Base-by-base conservation (phyloP, 2,113 vertebrate species). In the Istiophorus platypterus region DNA sequence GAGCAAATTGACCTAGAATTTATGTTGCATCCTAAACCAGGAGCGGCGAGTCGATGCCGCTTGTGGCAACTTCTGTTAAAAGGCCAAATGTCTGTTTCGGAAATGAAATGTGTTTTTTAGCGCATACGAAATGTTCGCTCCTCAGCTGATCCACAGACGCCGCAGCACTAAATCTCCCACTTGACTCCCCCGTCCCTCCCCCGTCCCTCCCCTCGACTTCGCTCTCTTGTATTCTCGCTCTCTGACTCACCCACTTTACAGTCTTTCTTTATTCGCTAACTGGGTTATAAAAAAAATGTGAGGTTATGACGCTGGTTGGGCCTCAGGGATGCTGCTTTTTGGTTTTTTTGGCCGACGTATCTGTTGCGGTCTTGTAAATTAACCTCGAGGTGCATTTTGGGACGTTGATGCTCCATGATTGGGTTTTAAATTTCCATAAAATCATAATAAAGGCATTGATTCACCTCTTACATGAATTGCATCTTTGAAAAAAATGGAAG, bases 1-100 rank as follows among this genome's bases (percentile, higher is more conserved):
- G 52, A 69, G 75, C 67, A 87, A 88, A 84, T 87, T 86, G 85
- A 71, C 85, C 57, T 13, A 24, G 69, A 79, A 88, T 89, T 92
- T 77, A 89, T 89, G 88, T 24, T 10, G 3, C 81, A 15, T 37
- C 63, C 80, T 80, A 59, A 66, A 80, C 42, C 70, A 58, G 0
- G 27, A 80, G 54, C 15, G 42, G 52, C 1, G 78, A 80, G 80
- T 86, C 74, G 11, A 79, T 49, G 22, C 3, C 2, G 65, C 70
- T 71, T 31, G 78, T 73, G 77, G 81, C 59, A 11, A 66, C 49
- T 82, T 22, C 10, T 12, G 82, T 45, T 64, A 18, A 75, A 82
- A 83, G 80, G 82, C 81, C 75, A 78, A 69, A 62, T 69, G 64
- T 75, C 79, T 78, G 66, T 85, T 82, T 78, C 62, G 84, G 62